A percentile compares a stretch with the other conserved stretches of the same genome.
Evolutionary conservation across 2,888 invertebrate genomes (phyloP).

Genomic region (Ommatoiulus sabulosus): DNA sequence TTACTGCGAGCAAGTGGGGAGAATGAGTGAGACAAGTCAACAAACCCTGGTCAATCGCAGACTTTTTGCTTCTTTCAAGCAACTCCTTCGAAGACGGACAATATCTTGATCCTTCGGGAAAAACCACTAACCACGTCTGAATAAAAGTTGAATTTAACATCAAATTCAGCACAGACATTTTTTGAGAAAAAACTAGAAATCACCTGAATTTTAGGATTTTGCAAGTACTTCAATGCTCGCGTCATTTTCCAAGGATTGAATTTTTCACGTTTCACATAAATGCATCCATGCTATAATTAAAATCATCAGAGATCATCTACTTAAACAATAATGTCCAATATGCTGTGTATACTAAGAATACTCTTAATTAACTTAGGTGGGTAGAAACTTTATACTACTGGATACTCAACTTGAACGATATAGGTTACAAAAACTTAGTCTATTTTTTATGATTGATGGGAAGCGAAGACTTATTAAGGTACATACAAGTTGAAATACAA

Average conservation of each 20-base stretch:
- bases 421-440: no score
- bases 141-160: constrained; percentile 59
- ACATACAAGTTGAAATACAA: no score
- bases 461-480: no score
- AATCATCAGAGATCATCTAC: background rate
- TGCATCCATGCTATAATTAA: constrained; percentile 68
- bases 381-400: no score
- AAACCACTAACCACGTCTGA: constrained; percentile 71
- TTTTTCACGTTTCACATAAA: constrained; percentile 70
- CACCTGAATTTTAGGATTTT: constrained; percentile 63
- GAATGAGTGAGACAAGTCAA: background rate
- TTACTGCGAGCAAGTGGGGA: no score
- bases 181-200: no score
- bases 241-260: constrained; percentile 68
- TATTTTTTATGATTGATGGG: no score
- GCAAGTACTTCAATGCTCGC: constrained; percentile 65
- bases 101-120: constrained; percentile 71
- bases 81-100: constrained; percentile 65
- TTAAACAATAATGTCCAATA: background rate
- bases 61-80: constrained; percentile 61
- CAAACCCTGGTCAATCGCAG: constrained; percentile 56
- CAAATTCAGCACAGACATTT: constrained; percentile 60
- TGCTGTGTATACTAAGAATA: no score
- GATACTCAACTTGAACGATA: no score
- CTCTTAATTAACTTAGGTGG: no score